Percentiles rank a stretch among this genome's conserved stretches.
phyloP scores from a whole-genome alignment of 2,888 invertebrate genomes.

The Eupsilia transversa region DNA sequence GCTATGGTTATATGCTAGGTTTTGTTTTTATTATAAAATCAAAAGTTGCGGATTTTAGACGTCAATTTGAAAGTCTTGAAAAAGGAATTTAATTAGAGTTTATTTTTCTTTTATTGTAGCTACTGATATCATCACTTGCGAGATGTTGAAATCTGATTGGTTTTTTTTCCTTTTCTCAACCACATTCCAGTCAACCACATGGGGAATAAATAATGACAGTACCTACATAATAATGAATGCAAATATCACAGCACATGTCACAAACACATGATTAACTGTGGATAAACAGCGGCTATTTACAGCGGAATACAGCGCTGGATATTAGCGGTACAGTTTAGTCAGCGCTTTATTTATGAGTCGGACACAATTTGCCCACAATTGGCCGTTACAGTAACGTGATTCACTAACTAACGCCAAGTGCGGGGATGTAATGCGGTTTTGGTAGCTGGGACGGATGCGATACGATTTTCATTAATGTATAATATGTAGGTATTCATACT shows the following conservation, averaged over 20 bases:
- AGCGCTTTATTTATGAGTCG: constrained; percentile 73
- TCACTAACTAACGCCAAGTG: constrained; percentile 72
- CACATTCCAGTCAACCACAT: constrained; percentile 25
- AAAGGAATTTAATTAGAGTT: no score
- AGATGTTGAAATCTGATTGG: background rate
- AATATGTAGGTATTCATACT: background rate
- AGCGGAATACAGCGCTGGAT: constrained; percentile 46
- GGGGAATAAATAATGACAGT: constrained; percentile 21
- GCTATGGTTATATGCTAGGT: background rate
- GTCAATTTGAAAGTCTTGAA: no score
- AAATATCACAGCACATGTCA: constrained; percentile 46
- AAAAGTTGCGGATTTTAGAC: background rate
- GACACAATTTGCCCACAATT: constrained; percentile 73
- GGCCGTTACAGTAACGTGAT: constrained; percentile 73
- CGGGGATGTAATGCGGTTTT: constrained; percentile 46
- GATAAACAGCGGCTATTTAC: constrained; percentile 63
- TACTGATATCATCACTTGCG: background rate
- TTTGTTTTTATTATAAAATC: background rate
- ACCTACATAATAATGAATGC: constrained; percentile 32
- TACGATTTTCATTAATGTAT: constrained; percentile 58
- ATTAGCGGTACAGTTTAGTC: constrained; percentile 69
- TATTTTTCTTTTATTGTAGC: background rate
- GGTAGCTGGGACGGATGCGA: constrained; percentile 58
- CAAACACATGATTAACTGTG: constrained; percentile 59
- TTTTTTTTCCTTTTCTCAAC: background rate